These are phyloP conservation scores for Agonum fuliginosum DNA, from an alignment of 2,888 invertebrate genomes.

Conservation along the genomic window DNA sequence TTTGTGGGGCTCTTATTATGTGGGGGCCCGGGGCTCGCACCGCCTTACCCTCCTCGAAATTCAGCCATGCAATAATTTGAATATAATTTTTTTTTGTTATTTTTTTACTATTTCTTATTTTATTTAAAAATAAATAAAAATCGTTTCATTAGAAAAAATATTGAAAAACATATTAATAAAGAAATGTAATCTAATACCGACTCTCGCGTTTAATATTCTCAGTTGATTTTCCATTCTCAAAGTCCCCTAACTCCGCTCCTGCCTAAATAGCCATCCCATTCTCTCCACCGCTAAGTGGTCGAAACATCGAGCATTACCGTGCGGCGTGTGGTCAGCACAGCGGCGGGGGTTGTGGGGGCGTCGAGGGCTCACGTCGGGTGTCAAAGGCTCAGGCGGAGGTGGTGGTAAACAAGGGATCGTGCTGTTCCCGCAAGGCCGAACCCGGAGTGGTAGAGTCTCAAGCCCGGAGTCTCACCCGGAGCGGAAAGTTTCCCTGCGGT, in stretches of 20 bases:
- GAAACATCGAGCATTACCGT: constrained; percentile 63
- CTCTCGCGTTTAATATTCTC: too few species aligned
- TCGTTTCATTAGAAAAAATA: too few species aligned
- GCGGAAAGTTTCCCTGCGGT: constrained; percentile 56
- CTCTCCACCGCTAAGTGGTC: constrained; percentile 63
- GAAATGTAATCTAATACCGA: too few species aligned
- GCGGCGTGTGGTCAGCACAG: constrained; percentile 44
- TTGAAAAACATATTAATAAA: too few species aligned
- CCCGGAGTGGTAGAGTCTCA: not conserved
- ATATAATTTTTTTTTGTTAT: too few species aligned
- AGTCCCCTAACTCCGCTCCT: not conserved
- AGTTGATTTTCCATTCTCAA: not conserved
- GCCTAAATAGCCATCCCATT: constrained; percentile 1
- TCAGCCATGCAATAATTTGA: too few species aligned
- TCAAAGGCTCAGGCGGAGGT: constrained; percentile 32
- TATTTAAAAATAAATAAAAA: too few species aligned
- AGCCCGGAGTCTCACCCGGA: not conserved
- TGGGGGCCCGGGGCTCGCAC: too few species aligned
- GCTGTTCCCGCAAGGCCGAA: constrained; percentile 47
- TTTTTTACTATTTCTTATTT: too few species aligned
- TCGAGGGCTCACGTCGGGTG: constrained; percentile 38
- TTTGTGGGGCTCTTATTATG: too few species aligned
- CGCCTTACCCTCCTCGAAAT: too few species aligned
- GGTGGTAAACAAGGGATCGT: constrained; percentile 50
- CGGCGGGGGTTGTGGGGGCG: not conserved